Evolutionary conservation across 1,140 invertebrate genomes (phyloP).

Genomic region (Pararge aegeria): DNA sequence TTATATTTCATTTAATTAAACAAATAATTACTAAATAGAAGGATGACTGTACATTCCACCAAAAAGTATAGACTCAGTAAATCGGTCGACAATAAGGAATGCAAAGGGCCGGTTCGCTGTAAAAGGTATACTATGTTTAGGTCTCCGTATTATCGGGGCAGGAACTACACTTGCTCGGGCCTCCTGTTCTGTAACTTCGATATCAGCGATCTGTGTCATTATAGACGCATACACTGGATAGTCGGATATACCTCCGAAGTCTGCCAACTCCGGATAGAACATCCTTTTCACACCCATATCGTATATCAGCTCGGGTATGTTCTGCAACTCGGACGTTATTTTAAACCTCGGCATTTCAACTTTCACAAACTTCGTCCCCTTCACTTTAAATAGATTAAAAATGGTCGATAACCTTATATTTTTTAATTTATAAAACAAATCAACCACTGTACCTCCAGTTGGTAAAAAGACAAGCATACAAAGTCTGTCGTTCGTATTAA

Average conservation of each 20-base stretch:
- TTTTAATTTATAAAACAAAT: conserved; percentile 70
- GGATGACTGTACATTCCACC: conserved; percentile 63
- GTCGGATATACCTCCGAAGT: conserved; percentile 82
- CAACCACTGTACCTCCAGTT: conserved; percentile 39
- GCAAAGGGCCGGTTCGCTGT: conserved; percentile 71
- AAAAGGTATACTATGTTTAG: conserved; percentile 42
- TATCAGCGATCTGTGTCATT: conserved; percentile 83
- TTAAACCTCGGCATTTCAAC: conserved; percentile 84
- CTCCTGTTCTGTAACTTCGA: conserved; percentile 87
- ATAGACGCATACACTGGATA: conserved; percentile 74
- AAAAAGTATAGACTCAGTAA: conserved; percentile 71
- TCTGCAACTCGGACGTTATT: conserved; percentile 79
- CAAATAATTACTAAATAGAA: conserved; percentile 36
- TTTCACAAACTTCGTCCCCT: conserved; percentile 66
- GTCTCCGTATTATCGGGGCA: conserved; percentile 70
- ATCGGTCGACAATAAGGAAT: conserved; percentile 75
- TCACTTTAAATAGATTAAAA: conserved; percentile 66
- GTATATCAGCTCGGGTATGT: conserved; percentile 79
- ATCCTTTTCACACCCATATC: conserved; percentile 84
- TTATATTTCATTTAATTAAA: conserved; percentile 1
- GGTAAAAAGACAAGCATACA: conserved; percentile 85
- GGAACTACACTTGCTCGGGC: conserved; percentile 80
- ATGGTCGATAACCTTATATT: conserved; percentile 75
- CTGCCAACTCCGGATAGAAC: conserved; percentile 80
- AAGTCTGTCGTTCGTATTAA: conserved; percentile 79